Percentiles rank a stretch among this genome's conserved stretches.
These are phyloP conservation scores for Anastrepha obliqua DNA, from an alignment of 1,140 invertebrate species.

Conservation along the genomic window DNA sequence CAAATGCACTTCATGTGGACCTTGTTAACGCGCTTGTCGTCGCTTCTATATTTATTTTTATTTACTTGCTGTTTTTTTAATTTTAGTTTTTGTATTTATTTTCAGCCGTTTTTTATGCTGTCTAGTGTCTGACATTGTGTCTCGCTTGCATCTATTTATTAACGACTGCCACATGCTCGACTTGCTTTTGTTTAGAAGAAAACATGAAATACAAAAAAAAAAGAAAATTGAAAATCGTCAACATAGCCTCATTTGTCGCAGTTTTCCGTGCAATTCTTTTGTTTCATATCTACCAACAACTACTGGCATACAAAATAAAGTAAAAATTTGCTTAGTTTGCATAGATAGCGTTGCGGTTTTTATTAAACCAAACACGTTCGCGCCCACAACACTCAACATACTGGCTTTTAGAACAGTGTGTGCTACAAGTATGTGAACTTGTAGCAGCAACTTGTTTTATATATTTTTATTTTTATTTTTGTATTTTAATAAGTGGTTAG, in stretches of 20 bases:
- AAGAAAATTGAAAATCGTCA: not conserved
- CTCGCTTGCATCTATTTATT: slow-evolving; percentile 19
- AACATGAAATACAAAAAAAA: not conserved
- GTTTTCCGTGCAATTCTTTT: not conserved
- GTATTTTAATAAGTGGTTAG: too few species aligned
- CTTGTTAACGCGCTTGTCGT: slow-evolving; percentile 15
- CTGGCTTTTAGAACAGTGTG: not conserved
- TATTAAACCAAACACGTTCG: not conserved
- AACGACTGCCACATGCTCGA: not conserved
- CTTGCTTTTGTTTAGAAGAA: not conserved
- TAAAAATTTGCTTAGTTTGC: slow-evolving; percentile 6
- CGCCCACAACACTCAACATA: not conserved
- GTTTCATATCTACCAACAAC: not conserved
- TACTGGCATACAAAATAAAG: not conserved
- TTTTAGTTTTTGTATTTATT: not conserved
- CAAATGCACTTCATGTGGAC: not conserved
- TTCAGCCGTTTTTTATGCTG: not conserved
- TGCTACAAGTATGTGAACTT: not conserved
- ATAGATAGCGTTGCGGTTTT: not conserved
- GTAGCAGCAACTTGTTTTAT: too few species aligned
- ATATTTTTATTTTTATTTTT: too few species aligned
- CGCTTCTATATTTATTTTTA: not conserved
- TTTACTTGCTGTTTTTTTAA: not conserved
- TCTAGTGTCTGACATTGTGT: slow-evolving; percentile 28
- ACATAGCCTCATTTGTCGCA: not conserved